Percentiles rank a stretch among this genome's conserved stretches.
Evolutionary conservation across 1,140 invertebrate species (phyloP).

Genomic region (Cydia amplana): DNA sequence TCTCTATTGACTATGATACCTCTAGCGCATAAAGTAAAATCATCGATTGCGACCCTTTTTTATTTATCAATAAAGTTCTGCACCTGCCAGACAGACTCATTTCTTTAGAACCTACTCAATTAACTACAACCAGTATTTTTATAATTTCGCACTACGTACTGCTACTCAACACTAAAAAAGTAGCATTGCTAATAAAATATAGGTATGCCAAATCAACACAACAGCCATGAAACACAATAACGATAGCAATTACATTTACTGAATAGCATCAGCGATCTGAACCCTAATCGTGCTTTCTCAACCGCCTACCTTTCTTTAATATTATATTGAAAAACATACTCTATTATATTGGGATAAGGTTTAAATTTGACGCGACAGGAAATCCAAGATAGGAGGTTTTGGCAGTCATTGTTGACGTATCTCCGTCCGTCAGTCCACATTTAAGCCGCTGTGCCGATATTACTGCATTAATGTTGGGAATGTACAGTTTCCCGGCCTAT

Average conservation of each 20-base stretch:
- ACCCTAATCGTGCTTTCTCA: not conserved
- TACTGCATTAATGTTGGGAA: conserved; percentile 18
- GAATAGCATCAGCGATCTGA: conserved; percentile 14
- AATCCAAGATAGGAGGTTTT: not conserved
- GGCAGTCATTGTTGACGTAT: conserved; percentile 3
- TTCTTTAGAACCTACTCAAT: too few species aligned
- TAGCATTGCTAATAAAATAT: too few species aligned
- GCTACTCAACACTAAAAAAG: too few species aligned
- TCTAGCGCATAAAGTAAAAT: too few species aligned
- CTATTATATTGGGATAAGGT: not conserved
- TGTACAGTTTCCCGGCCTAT: conserved; percentile 10
- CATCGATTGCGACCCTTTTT: too few species aligned
- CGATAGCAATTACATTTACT: conserved; percentile 15
- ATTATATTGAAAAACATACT: not conserved
- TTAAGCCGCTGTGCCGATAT: conserved; percentile 10
- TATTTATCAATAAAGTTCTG: too few species aligned
- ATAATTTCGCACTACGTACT: too few species aligned
- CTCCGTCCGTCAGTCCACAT: conserved; percentile 15
- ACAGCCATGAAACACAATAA: not conserved
- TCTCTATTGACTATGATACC: too few species aligned
- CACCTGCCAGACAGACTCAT: too few species aligned
- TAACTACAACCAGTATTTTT: too few species aligned
- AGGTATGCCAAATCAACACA: not conserved
- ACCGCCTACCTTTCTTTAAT: not conserved
- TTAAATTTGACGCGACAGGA: not conserved